Evolutionary conservation across 2,113 vertebrate genomes (phyloP).

Genomic region (Bubo scandiacus): DNA sequence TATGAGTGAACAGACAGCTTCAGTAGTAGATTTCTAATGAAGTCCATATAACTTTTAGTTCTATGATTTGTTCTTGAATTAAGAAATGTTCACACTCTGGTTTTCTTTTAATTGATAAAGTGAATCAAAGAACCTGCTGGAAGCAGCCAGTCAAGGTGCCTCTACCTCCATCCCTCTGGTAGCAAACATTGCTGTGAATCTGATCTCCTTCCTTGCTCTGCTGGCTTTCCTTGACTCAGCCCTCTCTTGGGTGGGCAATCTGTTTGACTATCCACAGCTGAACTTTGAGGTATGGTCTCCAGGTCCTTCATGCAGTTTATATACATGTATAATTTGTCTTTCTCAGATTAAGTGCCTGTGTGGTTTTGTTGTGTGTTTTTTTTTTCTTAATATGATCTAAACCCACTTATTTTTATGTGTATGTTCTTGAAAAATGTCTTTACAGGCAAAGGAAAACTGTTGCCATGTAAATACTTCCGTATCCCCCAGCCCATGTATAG

Average conservation of each 20-base stretch:
- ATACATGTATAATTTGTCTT: not conserved
- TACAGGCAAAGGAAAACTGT: not conserved
- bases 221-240: slow-evolving; percentile 79
- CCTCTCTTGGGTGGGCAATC: slow-evolving; percentile 84
- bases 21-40: not conserved
- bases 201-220: slow-evolving; percentile 85
- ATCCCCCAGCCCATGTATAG: not conserved
- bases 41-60: not conserved
- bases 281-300: slow-evolving; percentile 82
- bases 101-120: slow-evolving; percentile 59
- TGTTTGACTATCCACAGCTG: slow-evolving; percentile 84
- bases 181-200: slow-evolving; percentile 77
- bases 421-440: not conserved
- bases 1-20: not conserved
- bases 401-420: not conserved
- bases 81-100: not conserved
- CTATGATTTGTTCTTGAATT: not conserved
- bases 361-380: not conserved
- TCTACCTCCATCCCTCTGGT: slow-evolving; percentile 76
- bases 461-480: not conserved
- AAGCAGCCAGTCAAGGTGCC: slow-evolving; percentile 83
- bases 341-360: not conserved
- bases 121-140: slow-evolving; percentile 79
- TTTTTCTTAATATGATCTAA: not conserved
- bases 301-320: not conserved